Evolutionary conservation across 2,888 invertebrate genomes (phyloP).

Genomic region (Koerneria pararmatus): DNA sequence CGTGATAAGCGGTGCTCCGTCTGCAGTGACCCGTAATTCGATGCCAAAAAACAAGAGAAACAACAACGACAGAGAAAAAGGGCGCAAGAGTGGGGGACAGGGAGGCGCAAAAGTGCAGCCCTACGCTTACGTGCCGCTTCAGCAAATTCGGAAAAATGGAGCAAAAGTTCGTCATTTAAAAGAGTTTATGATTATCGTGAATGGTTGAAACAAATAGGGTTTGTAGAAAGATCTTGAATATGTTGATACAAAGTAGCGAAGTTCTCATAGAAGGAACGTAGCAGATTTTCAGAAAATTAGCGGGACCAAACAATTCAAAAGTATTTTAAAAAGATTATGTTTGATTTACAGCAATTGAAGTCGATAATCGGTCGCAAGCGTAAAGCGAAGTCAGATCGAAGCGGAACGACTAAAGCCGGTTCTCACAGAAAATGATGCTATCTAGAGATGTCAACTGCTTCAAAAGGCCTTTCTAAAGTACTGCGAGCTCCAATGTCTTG

Average conservation of each 20-base stretch:
- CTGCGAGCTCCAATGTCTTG: too few relatives aligned
- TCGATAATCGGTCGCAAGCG: conserved; percentile 20
- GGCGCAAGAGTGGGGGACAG: conserved; percentile 26
- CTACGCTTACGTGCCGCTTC: conserved; percentile 46
- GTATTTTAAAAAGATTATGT: neutral
- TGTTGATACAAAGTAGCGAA: neutral
- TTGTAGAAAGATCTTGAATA: neutral
- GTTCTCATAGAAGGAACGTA: neutral
- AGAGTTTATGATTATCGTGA: conserved; percentile 1
- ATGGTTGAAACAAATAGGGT: neutral
- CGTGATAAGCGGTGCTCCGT: conserved; percentile 19
- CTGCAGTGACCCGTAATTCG: neutral
- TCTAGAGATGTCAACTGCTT: too few relatives aligned
- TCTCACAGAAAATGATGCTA: too few relatives aligned
- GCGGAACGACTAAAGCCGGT: too few relatives aligned
- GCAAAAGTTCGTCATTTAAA: conserved; percentile 32
- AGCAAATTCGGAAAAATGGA: conserved; percentile 29
- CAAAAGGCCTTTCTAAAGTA: too few relatives aligned
- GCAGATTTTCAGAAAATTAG: neutral
- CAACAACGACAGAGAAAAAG: neutral
- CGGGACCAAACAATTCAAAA: neutral
- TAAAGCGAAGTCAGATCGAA: too few relatives aligned
- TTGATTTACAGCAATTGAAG: conserved; percentile 19
- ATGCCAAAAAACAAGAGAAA: neutral
- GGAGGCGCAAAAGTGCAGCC: conserved; percentile 39